Conservation (phyloP, 2,113 vertebrate species). For the Tachycineta bicolor region DNA sequence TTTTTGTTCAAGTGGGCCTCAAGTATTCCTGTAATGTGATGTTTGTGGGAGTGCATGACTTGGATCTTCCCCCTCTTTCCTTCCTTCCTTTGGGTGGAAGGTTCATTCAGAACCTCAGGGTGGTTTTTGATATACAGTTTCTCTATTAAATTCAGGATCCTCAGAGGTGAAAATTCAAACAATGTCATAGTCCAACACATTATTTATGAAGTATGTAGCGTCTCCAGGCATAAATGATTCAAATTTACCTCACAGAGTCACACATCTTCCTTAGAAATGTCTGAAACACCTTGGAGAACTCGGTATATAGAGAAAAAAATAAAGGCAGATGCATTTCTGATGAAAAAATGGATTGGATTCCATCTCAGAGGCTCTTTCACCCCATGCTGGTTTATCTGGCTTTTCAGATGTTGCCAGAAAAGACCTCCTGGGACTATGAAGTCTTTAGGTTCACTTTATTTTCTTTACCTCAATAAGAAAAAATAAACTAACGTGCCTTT, state of each 20-base stretch:
- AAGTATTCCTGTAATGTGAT: background rate
- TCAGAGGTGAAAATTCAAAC: background rate
- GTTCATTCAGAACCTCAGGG: background rate
- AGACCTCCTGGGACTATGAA: background rate
- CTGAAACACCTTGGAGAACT: background rate
- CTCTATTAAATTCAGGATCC: background rate
- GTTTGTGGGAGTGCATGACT: background rate
- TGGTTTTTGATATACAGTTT: background rate
- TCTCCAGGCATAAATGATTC: background rate
- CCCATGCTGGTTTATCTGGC: background rate
- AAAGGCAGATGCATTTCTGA: background rate
- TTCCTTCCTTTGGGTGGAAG: background rate
- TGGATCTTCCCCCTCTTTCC: background rate
- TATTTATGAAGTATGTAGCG: background rate
- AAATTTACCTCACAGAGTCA: background rate
- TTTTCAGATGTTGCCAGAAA: background rate
- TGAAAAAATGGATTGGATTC: background rate
- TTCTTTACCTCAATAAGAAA: background rate
- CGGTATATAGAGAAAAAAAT: background rate
- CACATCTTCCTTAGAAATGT: background rate
- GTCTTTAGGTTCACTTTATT: background rate
- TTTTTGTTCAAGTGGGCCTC: background rate
- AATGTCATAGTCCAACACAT: rapidly evolving
- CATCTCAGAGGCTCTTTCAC: background rate
- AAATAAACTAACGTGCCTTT: background rate